Conservation (phyloP, 2,888 invertebrate genomes). For the Oscheius sp. region DNA sequence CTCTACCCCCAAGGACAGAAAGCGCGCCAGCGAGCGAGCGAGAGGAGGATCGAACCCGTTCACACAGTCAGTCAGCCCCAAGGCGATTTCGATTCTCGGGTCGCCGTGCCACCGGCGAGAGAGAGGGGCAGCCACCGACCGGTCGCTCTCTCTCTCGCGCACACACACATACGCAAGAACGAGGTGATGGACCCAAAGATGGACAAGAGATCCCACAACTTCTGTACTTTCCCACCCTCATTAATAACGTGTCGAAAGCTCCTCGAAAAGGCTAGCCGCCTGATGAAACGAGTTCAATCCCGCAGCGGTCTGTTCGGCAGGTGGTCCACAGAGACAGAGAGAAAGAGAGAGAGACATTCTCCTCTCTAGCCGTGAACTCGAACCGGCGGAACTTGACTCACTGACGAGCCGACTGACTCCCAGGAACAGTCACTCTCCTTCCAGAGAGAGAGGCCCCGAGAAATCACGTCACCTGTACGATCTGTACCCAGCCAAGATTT, state of each 20-base stretch:
- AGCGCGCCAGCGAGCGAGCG: neutral
- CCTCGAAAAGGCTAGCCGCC: constrained; percentile 19
- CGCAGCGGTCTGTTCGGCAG: constrained; percentile 32
- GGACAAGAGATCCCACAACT: neutral
- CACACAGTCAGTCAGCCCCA: constrained; percentile 4
- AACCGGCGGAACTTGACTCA: too few relatives aligned
- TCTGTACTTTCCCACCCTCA: constrained; percentile 21
- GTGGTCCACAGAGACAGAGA: constrained; percentile 21
- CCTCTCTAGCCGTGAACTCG: neutral
- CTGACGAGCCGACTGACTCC: too few relatives aligned
- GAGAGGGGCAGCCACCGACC: constrained; percentile 26
- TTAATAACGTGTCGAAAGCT: neutral
- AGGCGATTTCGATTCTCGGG: constrained; percentile 28
- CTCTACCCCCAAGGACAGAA: constrained; percentile 26
- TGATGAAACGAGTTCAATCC: constrained; percentile 27
- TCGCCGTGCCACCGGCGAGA: constrained; percentile 34
- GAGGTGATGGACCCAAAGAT: constrained; percentile 13
- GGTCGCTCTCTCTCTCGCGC: constrained; percentile 3
- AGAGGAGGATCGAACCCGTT: constrained; percentile 8
- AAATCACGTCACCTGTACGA: too few relatives aligned
- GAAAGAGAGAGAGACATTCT: neutral
- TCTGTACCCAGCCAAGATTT: too few relatives aligned
- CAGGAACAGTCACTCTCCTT: too few relatives aligned
- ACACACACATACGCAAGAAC: neutral
- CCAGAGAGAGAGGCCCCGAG: too few relatives aligned